Percentiles rank a stretch among this genome's conserved stretches.
Evolutionary conservation across 1,140 invertebrate genomes (phyloP).

Genomic region (Heliconius hewitsoni): DNA sequence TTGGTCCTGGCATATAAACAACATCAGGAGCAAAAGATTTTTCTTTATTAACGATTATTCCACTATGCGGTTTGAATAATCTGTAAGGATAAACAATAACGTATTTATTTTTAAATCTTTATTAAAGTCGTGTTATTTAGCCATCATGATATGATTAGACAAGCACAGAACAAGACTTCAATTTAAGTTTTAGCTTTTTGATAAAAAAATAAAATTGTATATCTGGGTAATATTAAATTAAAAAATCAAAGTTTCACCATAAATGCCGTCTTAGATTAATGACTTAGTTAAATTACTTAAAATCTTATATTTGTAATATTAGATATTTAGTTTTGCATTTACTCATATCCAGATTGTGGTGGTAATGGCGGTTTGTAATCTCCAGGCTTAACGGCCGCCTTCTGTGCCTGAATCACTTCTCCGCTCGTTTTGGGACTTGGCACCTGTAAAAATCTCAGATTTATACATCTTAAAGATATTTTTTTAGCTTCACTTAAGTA

Average conservation of each 20-base stretch:
- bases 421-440: slow-evolving; percentile 71
- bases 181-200: neutral
- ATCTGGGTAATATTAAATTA: neutral
- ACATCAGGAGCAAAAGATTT: slow-evolving; percentile 61
- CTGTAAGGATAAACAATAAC: slow-evolving; percentile 48
- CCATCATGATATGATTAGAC: too few relatives aligned
- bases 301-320: neutral
- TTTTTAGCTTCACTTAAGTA: too few relatives aligned
- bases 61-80: slow-evolving; percentile 69
- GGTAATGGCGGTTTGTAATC: slow-evolving; percentile 63
- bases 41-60: slow-evolving; percentile 66
- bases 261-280: neutral
- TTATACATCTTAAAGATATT: too few relatives aligned
- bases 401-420: slow-evolving; percentile 59
- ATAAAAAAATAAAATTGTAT: neutral
- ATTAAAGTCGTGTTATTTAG: too few relatives aligned
- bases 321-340: slow-evolving; percentile 35
- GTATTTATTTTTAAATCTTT: too few relatives aligned
- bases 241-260: neutral
- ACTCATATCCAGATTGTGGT: slow-evolving; percentile 62
- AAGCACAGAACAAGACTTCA: too few relatives aligned
- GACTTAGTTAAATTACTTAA: neutral
- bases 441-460: slow-evolving; percentile 46
- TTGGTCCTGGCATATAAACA: slow-evolving; percentile 53
- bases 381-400: slow-evolving; percentile 49